Base-by-base conservation (phyloP, 2,797 vertebrate species). In the Fundulus diaphanus region DNA sequence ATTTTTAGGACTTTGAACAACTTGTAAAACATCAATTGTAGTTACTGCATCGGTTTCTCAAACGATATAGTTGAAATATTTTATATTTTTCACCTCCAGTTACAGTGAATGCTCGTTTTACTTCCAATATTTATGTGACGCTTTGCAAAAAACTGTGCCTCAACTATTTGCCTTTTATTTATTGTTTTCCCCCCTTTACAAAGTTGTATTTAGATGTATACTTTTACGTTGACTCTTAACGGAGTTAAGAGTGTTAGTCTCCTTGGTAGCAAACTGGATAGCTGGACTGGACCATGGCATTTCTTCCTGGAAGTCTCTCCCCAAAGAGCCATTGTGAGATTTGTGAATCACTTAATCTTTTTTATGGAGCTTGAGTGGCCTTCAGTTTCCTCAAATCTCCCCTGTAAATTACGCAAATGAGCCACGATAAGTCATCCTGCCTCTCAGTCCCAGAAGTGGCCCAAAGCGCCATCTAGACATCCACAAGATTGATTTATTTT, bases 271-370 rank as follows among this genome's bases (percentile, higher is more conserved):
- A 75, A 87, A 77, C 77, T 73, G 72, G 63, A 46, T 59, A 54
- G 77, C 76, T 76, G 63, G 75, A 67, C 51, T 71, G 63, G 84
- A 68, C 57, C 37, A 13, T 74, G 77, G 15, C 82, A 54, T 84
- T 68, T 87, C 82, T 77, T 66, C 76, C 69, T 92, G 85, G 61
- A 82, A 72, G 73, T 78, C 63, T 59, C 82, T 95, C 83, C 82
- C 94, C 20, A 54, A 83, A 87, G 88, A 71, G 78, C 76, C 88
- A 81, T 87, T 72, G 31, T 68, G 96, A 97, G 92, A 97, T 97
- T 91, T 96, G 96, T 81, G 72, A 82, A 88, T 85, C 87, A 88
- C 82, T 89, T 88, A 76, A 89, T 90, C 89, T 89, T 79, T 80
- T 80, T 81, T 86, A 73, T 82, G 72, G 81, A 79, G 79, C 81